Conservation (phyloP, 2,797 vertebrate genomes). For the Falco berigora region DNA sequence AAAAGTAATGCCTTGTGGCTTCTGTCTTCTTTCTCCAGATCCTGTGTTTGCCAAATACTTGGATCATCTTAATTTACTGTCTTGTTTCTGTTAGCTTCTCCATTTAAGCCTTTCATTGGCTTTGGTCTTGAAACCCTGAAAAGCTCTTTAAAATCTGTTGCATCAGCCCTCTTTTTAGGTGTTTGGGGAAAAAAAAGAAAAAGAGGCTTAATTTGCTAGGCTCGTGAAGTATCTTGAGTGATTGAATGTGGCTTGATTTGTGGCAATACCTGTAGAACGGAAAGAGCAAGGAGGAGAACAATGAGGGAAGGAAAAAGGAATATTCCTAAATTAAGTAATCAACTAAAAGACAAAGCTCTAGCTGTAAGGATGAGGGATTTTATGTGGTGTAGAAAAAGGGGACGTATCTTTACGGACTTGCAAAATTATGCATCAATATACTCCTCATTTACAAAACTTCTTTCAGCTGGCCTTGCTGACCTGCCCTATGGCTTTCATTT, state of each 20-base stretch:
- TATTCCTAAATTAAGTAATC: neutral
- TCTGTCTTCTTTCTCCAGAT: neutral
- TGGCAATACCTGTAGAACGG: neutral
- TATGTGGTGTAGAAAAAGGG: neutral
- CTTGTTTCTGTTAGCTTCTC: neutral
- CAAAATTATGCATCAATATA: neutral
- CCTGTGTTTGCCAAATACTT: neutral
- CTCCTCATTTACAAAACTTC: neutral
- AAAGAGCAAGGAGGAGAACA: neutral
- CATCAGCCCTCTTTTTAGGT: neutral
- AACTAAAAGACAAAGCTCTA: neutral
- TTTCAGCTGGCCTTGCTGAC: neutral
- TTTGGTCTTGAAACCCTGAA: neutral
- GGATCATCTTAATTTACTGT: neutral
- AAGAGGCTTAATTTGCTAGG: neutral
- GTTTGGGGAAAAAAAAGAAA: neutral
- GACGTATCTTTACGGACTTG: neutral
- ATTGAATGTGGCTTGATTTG: neutral
- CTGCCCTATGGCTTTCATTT: constrained; percentile 5
- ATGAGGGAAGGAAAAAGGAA: neutral
- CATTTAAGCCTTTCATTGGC: neutral
- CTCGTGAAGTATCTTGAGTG: rapidly evolving
- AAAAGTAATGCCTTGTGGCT: neutral
- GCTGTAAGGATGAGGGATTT: neutral
- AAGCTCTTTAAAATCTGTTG: neutral